These are phyloP conservation scores for Fistularia commersonii DNA, from an alignment of 2,797 vertebrate species.

Conservation along the genomic window DNA sequence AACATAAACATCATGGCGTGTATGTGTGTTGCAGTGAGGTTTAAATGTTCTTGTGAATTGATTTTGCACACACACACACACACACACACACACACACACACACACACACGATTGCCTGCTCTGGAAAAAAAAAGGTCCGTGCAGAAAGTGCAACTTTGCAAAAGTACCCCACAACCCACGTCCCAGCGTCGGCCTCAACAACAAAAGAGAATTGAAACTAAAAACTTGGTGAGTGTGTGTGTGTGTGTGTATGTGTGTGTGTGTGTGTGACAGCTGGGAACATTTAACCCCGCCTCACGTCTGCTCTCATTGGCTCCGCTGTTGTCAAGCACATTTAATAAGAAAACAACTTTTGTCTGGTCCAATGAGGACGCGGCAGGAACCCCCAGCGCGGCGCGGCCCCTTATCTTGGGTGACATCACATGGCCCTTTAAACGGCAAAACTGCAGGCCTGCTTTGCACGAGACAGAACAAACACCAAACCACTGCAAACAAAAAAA, in stretches of 20 bases:
- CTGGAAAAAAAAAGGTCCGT: no score
- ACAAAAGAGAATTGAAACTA: constrained; percentile 63
- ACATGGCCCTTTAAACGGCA: constrained; percentile 63
- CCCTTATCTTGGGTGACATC: constrained; percentile 61
- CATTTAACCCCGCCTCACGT: constrained; percentile 35
- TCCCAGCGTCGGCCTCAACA: constrained; percentile 22
- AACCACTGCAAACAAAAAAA: neutral
- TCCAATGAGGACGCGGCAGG: constrained; percentile 59
- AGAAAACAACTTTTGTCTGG: constrained; percentile 28
- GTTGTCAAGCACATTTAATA: constrained; percentile 61
- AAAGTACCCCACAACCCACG: constrained; percentile 2
- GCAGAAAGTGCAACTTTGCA: constrained; percentile 6
- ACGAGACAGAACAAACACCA: constrained; percentile 18
- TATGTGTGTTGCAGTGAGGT: no score
- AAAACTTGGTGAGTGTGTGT: constrained; percentile 29
- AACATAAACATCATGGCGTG: no score
- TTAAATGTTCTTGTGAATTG: no score
- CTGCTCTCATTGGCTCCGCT: constrained; percentile 68
- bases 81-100: no score
- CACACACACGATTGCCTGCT: no score
- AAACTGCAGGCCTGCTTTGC: constrained; percentile 57
- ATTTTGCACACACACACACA: no score
- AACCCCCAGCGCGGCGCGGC: constrained; percentile 36
- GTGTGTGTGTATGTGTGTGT: constrained; percentile 16
- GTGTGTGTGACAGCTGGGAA: constrained; percentile 41